A percentile compares a stretch with the other conserved stretches of the same genome.
Evolutionary conservation across 1,140 invertebrate genomes (phyloP).

Genomic region (Carcinoscorpius rotundicauda): DNA sequence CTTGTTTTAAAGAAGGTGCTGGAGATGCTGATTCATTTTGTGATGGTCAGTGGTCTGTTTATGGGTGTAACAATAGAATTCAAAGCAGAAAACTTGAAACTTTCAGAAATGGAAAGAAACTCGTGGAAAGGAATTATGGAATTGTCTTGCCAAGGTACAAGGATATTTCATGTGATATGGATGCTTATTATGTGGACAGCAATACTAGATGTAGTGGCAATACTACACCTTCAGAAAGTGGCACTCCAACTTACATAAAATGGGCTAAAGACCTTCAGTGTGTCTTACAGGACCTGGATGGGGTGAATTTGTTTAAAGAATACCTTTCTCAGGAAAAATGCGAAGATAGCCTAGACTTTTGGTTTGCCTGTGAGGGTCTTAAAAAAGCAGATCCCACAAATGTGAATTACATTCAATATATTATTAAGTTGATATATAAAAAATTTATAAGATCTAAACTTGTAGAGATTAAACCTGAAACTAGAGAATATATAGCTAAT

Average conservation of each 20-base stretch:
- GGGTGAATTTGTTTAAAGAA: slow-evolving; percentile 66
- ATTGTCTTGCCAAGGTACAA: no score
- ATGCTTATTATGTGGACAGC: no score
- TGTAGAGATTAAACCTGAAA: slow-evolving; percentile 38
- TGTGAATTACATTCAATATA: neutral
- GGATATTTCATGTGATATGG: no score
- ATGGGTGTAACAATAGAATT: no score
- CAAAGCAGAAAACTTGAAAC: no score
- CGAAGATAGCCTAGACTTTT: slow-evolving; percentile 51
- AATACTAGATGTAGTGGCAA: no score
- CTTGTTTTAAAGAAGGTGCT: no score
- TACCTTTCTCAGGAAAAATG: slow-evolving; percentile 69
- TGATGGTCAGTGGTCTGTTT: no score
- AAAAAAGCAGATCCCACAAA: slow-evolving; percentile 8
- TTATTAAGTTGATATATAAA: slow-evolving; percentile 6
- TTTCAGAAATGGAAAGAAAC: no score
- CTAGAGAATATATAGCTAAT: slow-evolving; percentile 68
- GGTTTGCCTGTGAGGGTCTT: slow-evolving; percentile 12
- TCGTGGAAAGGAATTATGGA: no score
- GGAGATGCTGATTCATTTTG: no score
- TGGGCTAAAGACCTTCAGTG: slow-evolving; percentile 72
- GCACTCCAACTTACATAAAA: slow-evolving; percentile 57
- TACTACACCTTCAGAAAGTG: neutral
- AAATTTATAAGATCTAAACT: neutral
- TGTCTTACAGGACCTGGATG: slow-evolving; percentile 70